These are phyloP conservation scores for Helicolenus hilgendorfi DNA, from an alignment of 2,797 vertebrate genomes.

Conservation along the genomic window DNA sequence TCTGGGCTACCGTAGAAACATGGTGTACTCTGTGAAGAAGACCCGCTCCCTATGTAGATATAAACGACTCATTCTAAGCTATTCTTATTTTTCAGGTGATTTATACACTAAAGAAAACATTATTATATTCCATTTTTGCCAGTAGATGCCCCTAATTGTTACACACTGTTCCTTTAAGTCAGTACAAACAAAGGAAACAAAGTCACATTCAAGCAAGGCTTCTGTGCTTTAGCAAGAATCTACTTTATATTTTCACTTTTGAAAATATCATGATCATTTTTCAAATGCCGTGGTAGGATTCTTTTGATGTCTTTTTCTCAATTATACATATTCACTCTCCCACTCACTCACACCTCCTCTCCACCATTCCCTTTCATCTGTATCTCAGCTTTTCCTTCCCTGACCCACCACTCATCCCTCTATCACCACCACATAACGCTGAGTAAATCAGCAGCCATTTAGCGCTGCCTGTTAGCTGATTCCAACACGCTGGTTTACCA, in stretches of 20 bases:
- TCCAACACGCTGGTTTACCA: conserved; percentile 10
- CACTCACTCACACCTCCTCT: conserved; percentile 68
- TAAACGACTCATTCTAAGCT: no score
- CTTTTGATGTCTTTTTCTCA: conserved; percentile 58
- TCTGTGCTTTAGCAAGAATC: conserved; percentile 13
- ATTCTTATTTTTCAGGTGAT: no score
- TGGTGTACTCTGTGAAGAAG: no score
- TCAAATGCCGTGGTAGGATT: conserved; percentile 22
- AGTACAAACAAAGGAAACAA: not conserved
- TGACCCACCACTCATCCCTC: conserved; percentile 47
- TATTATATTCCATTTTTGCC: no score
- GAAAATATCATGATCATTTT: conserved; percentile 49
- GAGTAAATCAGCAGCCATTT: conserved; percentile 35
- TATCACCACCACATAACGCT: conserved; percentile 22
- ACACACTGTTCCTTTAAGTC: not conserved
- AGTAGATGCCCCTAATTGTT: no score
- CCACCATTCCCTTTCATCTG: conserved; percentile 59
- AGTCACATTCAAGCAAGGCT: not conserved
- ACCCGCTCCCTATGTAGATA: no score
- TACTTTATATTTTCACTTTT: conserved; percentile 14
- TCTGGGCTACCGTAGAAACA: no score
- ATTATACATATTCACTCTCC: conserved; percentile 60
- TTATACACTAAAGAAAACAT: no score
- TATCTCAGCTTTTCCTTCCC: conserved; percentile 35
- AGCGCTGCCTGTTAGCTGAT: not conserved